phyloP scores from a whole-genome alignment of 2,797 vertebrate genomes.

The Pelobates cultripes region DNA sequence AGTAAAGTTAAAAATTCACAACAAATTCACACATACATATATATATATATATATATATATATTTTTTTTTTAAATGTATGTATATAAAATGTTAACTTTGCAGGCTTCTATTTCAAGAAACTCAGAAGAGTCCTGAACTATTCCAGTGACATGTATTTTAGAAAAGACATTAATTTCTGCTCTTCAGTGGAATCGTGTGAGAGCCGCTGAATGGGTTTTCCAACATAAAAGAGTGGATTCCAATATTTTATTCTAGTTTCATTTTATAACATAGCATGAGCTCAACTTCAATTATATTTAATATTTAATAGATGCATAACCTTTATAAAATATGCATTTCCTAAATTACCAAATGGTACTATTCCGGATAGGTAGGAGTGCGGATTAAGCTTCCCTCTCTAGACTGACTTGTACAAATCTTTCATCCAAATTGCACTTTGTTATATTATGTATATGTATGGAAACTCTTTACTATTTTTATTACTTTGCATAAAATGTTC shows the following conservation, averaged over 20 bases:
- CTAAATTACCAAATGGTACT: slow-evolving; percentile 25
- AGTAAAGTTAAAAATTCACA: too few relatives aligned
- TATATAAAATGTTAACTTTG: not conserved
- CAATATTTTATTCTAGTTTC: slow-evolving; percentile 17
- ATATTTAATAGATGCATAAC: slow-evolving; percentile 51
- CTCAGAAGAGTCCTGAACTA: not conserved
- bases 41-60: too few relatives aligned
- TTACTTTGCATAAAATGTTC: slow-evolving; percentile 19
- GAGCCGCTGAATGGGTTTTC: not conserved
- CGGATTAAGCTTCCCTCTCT: not conserved
- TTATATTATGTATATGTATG: slow-evolving; percentile 15
- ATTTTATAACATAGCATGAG: slow-evolving; percentile 19
- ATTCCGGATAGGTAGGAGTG: not conserved
- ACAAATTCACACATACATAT: too few relatives aligned
- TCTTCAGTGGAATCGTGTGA: not conserved
- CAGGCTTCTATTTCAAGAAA: not conserved
- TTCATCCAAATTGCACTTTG: slow-evolving; percentile 28
- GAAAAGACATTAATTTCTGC: not conserved
- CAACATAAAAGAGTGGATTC: not conserved
- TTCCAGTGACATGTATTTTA: not conserved
- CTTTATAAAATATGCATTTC: slow-evolving; percentile 54
- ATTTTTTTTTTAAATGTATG: too few relatives aligned
- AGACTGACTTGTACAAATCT: not conserved
- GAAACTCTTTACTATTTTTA: not conserved
- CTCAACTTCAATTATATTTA: slow-evolving; percentile 35